phyloP scores from a whole-genome alignment of 2,113 vertebrate genomes.

The Toxotes jaculatrix region DNA sequence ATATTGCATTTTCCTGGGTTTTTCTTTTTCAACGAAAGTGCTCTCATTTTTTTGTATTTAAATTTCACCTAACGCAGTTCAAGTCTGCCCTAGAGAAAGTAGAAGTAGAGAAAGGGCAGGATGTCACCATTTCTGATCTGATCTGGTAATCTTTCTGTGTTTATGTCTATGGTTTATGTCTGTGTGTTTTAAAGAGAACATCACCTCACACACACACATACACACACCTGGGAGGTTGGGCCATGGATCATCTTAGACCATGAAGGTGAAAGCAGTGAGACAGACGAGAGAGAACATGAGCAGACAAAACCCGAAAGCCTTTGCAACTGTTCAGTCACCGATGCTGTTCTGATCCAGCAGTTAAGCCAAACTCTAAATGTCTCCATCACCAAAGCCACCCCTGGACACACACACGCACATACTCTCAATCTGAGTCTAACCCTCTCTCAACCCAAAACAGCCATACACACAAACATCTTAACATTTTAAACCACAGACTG shows the following conservation, averaged over 20 bases:
- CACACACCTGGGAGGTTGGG: not conserved
- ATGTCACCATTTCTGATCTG: not conserved
- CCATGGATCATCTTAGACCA: slow-evolving; percentile 47
- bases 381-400: not conserved
- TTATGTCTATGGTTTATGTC: not conserved
- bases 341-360: not conserved
- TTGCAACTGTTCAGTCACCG: not conserved
- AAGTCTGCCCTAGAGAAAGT: not conserved
- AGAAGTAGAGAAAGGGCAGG: not conserved
- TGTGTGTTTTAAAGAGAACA: slow-evolving; percentile 25
- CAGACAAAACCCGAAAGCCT: not conserved
- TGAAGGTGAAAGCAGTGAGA: slow-evolving; percentile 39
- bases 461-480: not conserved
- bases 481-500: slow-evolving; percentile 5
- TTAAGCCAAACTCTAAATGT: not conserved
- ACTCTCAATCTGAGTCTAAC: not conserved
- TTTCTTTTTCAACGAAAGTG: not conserved
- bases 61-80: too few species aligned
- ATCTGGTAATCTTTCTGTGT: not conserved
- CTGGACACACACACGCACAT: not conserved
- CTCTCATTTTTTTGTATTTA: too few species aligned
- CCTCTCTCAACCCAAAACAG: not conserved
- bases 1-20: not conserved
- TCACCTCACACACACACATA: not conserved
- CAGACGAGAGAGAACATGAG: slow-evolving; percentile 6